A percentile compares a stretch with the other conserved stretches of the same genome.
Conservation (phyloP, 92 coral and sea anemone genomes). For the Epizoanthus stellaris region DNA sequence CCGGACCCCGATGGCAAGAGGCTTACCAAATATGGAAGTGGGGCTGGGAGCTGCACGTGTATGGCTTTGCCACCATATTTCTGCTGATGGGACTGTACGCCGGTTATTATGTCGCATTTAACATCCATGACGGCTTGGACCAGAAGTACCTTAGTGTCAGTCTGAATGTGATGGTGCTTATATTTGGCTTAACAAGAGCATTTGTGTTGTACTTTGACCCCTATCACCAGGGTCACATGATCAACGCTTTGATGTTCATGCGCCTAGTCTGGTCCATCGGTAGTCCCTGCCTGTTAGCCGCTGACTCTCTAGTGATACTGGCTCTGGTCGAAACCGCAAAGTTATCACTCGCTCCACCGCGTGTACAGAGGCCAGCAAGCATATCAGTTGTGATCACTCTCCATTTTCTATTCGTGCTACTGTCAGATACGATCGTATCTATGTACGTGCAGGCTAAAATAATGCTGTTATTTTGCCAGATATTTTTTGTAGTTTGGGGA, state of each 20-base stretch:
- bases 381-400: slow-evolving; percentile 61
- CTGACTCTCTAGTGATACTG: slow-evolving; percentile 91
- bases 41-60: slow-evolving; percentile 88
- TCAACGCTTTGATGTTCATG: slow-evolving; percentile 70
- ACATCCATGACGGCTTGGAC: slow-evolving; percentile 86
- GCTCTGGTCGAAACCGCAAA: slow-evolving; percentile 88
- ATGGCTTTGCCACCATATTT: slow-evolving; percentile 74
- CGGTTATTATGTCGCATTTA: slow-evolving; percentile 78
- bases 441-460: slow-evolving; percentile 82
- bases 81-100: slow-evolving; percentile 82
- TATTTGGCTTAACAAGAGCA: slow-evolving; percentile 82
- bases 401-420: slow-evolving; percentile 80
- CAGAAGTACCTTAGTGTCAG: slow-evolving; percentile 84
- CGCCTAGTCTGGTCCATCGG: slow-evolving; percentile 94
- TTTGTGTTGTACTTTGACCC: slow-evolving; percentile 90
- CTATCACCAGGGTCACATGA: slow-evolving; percentile 85
- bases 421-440: slow-evolving; percentile 81
- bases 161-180: slow-evolving; percentile 85
- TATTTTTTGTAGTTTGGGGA: slow-evolving; percentile 87
- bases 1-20: slow-evolving; percentile 89
- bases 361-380: slow-evolving; percentile 66
- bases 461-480: slow-evolving; percentile 91
- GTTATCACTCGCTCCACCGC: slow-evolving; percentile 78
- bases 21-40: slow-evolving; percentile 87
- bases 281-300: slow-evolving; percentile 90